Evolutionary conservation across 2,797 vertebrate genomes (phyloP).

Genomic region (Coracias cyanogaster): DNA sequence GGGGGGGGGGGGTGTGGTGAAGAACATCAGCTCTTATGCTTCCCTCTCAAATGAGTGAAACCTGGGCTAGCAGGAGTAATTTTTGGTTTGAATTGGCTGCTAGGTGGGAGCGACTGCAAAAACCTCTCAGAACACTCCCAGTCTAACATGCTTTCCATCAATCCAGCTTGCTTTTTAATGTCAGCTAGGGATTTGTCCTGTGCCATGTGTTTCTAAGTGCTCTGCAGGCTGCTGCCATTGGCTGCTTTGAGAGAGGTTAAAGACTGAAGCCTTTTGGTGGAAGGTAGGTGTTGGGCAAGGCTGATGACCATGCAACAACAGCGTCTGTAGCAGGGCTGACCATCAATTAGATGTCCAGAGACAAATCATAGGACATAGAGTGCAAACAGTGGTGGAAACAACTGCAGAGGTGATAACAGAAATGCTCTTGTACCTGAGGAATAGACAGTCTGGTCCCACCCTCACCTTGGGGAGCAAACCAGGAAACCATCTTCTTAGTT

Average conservation of each 20-base stretch:
- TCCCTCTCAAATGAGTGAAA: background rate
- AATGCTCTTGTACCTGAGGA: background rate
- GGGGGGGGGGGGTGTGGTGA: background rate
- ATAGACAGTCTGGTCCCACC: background rate
- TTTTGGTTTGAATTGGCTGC: background rate
- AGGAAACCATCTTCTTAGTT: conserved; percentile 45
- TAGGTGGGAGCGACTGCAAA: background rate
- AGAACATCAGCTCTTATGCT: background rate
- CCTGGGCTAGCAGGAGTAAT: background rate
- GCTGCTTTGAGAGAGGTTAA: background rate
- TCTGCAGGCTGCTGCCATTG: background rate
- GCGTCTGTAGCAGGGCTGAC: background rate
- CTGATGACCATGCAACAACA: background rate
- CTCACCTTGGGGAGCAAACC: background rate
- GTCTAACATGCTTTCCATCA: background rate
- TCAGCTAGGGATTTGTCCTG: background rate
- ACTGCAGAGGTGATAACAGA: background rate
- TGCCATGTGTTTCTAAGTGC: background rate
- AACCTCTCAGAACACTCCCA: background rate
- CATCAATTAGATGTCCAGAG: background rate
- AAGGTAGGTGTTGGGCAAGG: background rate
- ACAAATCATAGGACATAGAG: background rate
- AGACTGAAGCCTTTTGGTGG: background rate
- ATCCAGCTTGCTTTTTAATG: background rate
- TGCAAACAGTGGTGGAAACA: background rate